phyloP scores from a whole-genome alignment of 2,888 invertebrate genomes.

The Oscheius sp. region DNA sequence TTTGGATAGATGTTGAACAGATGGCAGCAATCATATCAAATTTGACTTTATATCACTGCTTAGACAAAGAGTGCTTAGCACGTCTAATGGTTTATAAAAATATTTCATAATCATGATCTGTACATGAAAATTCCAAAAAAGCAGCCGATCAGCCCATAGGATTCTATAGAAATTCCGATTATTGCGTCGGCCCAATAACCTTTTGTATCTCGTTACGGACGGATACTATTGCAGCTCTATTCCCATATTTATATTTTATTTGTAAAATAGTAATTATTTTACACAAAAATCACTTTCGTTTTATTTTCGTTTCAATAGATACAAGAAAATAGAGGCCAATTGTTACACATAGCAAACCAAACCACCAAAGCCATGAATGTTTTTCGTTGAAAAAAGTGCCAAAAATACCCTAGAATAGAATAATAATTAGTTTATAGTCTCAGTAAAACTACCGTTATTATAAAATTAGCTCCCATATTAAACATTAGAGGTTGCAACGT shows the following conservation, averaged over 20 bases:
- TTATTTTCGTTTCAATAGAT: neutral
- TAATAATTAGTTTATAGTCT: neutral
- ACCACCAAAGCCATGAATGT: conserved; percentile 21
- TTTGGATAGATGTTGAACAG: too few relatives aligned
- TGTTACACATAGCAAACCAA: conserved; percentile 10
- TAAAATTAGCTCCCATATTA: conserved; percentile 28
- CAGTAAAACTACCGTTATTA: conserved; percentile 9
- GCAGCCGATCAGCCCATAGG: too few relatives aligned
- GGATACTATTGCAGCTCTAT: too few relatives aligned
- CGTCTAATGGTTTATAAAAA: too few relatives aligned
- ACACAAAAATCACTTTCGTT: conserved; percentile 7
- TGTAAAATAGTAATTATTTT: neutral
- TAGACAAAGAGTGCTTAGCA: too few relatives aligned
- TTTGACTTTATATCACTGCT: too few relatives aligned
- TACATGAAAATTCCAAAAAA: too few relatives aligned
- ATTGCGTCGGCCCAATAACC: too few relatives aligned
- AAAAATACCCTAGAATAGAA: conserved; percentile 4
- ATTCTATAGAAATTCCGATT: too few relatives aligned
- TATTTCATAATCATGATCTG: too few relatives aligned
- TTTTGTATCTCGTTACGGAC: too few relatives aligned
- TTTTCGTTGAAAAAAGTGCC: conserved; percentile 6
- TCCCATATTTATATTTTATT: neutral
- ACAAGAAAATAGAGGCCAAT: conserved; percentile 1
- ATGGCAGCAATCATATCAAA: too few relatives aligned
- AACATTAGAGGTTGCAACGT: conserved; percentile 27